Percentiles rank a stretch among this genome's conserved stretches.
These are phyloP conservation scores for Bolborhynchus lineola DNA, from an alignment of 2,113 vertebrate genomes.

Conservation along the genomic window DNA sequence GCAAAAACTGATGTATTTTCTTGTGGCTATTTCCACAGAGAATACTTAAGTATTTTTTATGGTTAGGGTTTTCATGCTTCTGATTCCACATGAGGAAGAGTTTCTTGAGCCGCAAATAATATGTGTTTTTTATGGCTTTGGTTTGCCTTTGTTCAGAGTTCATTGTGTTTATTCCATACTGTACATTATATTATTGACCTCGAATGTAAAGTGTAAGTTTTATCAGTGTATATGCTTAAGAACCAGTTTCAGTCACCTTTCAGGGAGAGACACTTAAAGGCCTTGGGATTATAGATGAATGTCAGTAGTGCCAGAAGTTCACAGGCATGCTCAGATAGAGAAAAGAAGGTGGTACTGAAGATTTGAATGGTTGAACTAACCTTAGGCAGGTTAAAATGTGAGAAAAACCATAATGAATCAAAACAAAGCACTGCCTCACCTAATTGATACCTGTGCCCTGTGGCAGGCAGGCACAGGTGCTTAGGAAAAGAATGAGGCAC, in stretches of 20 bases:
- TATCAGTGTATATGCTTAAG: background rate
- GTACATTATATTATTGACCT: background rate
- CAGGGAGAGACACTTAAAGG: background rate
- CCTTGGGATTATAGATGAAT: background rate
- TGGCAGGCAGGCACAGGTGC: background rate
- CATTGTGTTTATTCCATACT: background rate
- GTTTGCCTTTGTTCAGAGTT: background rate
- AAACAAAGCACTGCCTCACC: background rate
- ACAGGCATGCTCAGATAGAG: background rate
- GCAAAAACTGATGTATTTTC: background rate
- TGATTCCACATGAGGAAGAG: background rate
- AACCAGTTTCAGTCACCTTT: background rate
- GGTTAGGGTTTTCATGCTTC: background rate
- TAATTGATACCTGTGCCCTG: rapidly evolving
- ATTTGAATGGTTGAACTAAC: background rate
- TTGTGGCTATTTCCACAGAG: background rate
- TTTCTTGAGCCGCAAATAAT: background rate
- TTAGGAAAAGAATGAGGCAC: background rate
- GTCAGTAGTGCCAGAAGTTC: background rate
- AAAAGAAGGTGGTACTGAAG: background rate
- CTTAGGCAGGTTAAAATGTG: background rate
- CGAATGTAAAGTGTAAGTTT: rapidly evolving
- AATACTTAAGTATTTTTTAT: background rate
- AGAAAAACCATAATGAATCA: background rate
- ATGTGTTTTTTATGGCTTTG: background rate